phyloP scores from a whole-genome alignment of 2,888 invertebrate species.

The Steromphala cineraria region DNA sequence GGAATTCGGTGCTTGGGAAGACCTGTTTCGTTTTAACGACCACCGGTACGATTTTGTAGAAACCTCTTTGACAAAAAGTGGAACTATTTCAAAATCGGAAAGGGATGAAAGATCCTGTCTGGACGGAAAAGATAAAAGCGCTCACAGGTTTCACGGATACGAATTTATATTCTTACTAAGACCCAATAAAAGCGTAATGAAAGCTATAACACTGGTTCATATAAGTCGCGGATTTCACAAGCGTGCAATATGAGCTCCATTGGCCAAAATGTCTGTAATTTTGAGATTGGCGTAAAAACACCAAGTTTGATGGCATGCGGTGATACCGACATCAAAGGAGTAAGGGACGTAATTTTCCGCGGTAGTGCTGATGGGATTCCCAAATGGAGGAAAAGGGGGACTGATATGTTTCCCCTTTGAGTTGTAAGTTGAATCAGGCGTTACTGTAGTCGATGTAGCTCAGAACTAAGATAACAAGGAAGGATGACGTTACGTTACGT shows the following conservation, averaged over 20 bases:
- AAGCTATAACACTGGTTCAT: neutral
- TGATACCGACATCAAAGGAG: constrained; percentile 20
- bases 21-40: constrained; percentile 10
- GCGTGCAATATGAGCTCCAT: neutral
- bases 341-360: constrained; percentile 22
- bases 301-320: neutral
- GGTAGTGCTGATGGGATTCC: constrained; percentile 17
- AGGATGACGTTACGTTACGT: no score
- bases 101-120: constrained; percentile 9
- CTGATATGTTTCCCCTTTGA: neutral
- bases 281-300: constrained; percentile 14
- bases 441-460: neutral
- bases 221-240: neutral
- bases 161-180: constrained; percentile 4
- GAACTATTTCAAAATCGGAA: neutral
- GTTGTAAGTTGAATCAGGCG: neutral
- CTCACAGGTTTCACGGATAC: neutral
- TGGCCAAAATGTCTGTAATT: constrained; percentile 5
- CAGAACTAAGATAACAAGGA: no score
- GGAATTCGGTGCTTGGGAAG: neutral
- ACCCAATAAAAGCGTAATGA: constrained; percentile 21
- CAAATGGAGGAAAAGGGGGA: neutral
- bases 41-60: neutral
- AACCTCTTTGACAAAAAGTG: neutral
- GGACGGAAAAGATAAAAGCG: neutral